These are phyloP conservation scores for Leptura quadrifasciata DNA, from an alignment of 2,888 invertebrate species.

Conservation along the genomic window DNA sequence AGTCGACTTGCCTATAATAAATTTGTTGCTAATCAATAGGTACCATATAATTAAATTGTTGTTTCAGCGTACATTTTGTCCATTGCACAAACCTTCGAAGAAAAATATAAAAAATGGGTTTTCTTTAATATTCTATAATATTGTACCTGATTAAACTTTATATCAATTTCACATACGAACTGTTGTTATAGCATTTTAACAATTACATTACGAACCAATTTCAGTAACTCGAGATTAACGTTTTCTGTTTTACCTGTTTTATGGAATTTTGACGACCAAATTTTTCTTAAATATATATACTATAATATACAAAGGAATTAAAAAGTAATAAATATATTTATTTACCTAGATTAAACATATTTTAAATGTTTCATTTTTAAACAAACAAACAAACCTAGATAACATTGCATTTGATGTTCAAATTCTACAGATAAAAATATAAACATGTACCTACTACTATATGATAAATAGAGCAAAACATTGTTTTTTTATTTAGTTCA, in stretches of 20 bases:
- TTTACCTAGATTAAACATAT: background rate
- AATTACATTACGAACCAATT: too few relatives aligned
- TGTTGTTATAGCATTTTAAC: too few relatives aligned
- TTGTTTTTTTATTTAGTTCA: background rate
- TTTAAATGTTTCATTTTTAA: slow-evolving; percentile 16
- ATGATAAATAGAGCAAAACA: background rate
- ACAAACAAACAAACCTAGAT: slow-evolving; percentile 15
- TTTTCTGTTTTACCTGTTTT: too few relatives aligned
- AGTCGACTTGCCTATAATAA: background rate
- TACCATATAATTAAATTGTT: background rate
- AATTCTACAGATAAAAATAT: slow-evolving; percentile 19
- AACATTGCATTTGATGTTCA: slow-evolving; percentile 35
- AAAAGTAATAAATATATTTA: background rate
- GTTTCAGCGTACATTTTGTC: background rate
- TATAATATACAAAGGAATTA: background rate
- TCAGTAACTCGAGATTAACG: too few relatives aligned
- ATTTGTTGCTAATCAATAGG: background rate
- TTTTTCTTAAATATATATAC: too few relatives aligned
- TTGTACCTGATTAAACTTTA: too few relatives aligned
- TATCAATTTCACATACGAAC: too few relatives aligned
- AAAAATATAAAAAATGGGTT: too few relatives aligned
- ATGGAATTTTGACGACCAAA: too few relatives aligned
- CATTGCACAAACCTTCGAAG: too few relatives aligned
- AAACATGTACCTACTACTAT: background rate
- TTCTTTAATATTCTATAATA: too few relatives aligned